These are phyloP conservation scores for Andrena minutula DNA, from an alignment of 2,888 invertebrate genomes.

Conservation along the genomic window DNA sequence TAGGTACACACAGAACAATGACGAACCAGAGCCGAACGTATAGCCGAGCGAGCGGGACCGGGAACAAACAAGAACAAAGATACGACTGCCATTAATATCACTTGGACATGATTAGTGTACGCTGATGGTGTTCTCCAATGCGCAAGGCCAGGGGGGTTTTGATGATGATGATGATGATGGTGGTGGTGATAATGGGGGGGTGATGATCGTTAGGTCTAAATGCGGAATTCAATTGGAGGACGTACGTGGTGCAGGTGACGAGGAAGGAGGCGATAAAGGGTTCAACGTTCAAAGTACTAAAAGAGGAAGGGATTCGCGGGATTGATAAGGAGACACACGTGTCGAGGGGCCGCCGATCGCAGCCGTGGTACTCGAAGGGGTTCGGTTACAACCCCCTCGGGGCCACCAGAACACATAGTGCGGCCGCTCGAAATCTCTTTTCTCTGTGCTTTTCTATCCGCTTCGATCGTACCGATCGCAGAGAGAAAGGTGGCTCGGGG, in stretches of 20 bases:
- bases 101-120: constrained; percentile 84
- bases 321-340: constrained; percentile 44
- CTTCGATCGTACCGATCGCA: constrained; percentile 56
- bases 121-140: constrained; percentile 82
- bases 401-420: constrained; percentile 39
- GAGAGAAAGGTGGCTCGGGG: constrained; percentile 82
- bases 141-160: constrained; percentile 71
- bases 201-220: constrained; percentile 35
- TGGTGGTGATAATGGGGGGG: constrained; percentile 6
- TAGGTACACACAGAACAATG: constrained; percentile 85
- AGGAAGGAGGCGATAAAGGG: not conserved
- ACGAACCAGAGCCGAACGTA: constrained; percentile 85
- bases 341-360: constrained; percentile 53
- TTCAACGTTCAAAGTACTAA: not conserved
- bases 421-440: constrained; percentile 50
- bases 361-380: constrained; percentile 27
- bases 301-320: not conserved
- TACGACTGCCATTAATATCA: constrained; percentile 85
- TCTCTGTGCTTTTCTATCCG: constrained; percentile 30
- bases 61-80: constrained; percentile 85
- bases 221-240: constrained; percentile 22
- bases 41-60: constrained; percentile 85
- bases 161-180: constrained; percentile 15
- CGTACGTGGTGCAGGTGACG: not conserved
- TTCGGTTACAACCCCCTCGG: constrained; percentile 22